Evolutionary conservation across 2,888 invertebrate species (phyloP).

Genomic region (Tuta absoluta): DNA sequence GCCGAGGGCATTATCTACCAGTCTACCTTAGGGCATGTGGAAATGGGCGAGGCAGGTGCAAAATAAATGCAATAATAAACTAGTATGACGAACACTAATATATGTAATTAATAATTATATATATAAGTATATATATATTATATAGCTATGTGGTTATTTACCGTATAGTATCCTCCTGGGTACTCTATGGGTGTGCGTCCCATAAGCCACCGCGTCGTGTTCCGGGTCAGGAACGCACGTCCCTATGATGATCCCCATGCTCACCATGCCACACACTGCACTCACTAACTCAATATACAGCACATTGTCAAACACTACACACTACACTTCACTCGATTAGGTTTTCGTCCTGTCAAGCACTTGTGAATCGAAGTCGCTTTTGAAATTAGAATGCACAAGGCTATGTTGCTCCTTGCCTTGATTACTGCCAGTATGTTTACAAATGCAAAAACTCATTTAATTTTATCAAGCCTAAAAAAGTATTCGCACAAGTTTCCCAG

Average conservation of each 20-base stretch:
- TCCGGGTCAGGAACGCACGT: slow-evolving; percentile 87
- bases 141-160: slow-evolving; percentile 19
- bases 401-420: neutral
- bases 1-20: no score
- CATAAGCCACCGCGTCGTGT: slow-evolving; percentile 74
- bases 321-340: neutral
- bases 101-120: no score
- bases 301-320: slow-evolving; percentile 4
- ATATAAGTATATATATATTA: neutral
- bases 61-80: no score
- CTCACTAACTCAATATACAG: slow-evolving; percentile 27
- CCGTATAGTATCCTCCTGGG: slow-evolving; percentile 74
- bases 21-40: no score
- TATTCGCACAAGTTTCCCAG: no score
- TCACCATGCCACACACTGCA: slow-evolving; percentile 42
- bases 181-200: slow-evolving; percentile 60
- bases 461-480: neutral
- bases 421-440: neutral
- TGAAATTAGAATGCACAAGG: slow-evolving; percentile 13
- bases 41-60: no score
- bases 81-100: no score
- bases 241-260: slow-evolving; percentile 87
- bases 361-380: neutral
- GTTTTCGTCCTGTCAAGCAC: no score
- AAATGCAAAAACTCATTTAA: neutral